Conservation (phyloP, 2,888 invertebrate species). For the Lymantria dispar region DNA sequence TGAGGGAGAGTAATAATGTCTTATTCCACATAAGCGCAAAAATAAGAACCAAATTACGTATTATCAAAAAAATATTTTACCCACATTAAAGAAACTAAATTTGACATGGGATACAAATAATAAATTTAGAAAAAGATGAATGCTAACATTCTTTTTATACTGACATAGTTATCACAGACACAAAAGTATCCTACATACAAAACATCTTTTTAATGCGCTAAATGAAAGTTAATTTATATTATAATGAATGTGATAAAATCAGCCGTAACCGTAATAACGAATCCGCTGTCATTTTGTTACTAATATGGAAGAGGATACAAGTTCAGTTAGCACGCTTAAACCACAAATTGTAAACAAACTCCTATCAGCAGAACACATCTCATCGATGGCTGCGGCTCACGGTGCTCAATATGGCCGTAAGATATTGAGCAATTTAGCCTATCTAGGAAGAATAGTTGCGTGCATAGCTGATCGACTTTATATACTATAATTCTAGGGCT, state of each 20-base stretch:
- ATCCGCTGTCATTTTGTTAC: slow-evolving; percentile 19
- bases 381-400: slow-evolving; percentile 35
- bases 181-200: not conserved
- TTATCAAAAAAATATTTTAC: no score
- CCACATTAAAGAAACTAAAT: no score
- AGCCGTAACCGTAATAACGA: slow-evolving; percentile 19
- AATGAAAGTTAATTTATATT: not conserved
- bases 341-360: slow-evolving; percentile 34
- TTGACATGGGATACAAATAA: no score
- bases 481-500: slow-evolving; percentile 46
- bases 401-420: slow-evolving; percentile 39
- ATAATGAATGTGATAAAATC: slow-evolving; percentile 24
- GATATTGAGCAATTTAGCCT: slow-evolving; percentile 42
- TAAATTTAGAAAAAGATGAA: no score
- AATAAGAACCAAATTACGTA: no score
- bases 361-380: slow-evolving; percentile 38
- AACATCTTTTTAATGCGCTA: slow-evolving; percentile 1
- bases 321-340: slow-evolving; percentile 30
- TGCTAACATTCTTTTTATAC: no score
- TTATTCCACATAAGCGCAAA: no score
- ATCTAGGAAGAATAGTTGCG: slow-evolving; percentile 46
- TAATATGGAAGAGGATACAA: slow-evolving; percentile 32
- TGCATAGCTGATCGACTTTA: slow-evolving; percentile 47
- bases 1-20: no score
- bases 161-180: no score